phyloP scores from a whole-genome alignment of 2,113 vertebrate genomes.

The Bathybates hornii region DNA sequence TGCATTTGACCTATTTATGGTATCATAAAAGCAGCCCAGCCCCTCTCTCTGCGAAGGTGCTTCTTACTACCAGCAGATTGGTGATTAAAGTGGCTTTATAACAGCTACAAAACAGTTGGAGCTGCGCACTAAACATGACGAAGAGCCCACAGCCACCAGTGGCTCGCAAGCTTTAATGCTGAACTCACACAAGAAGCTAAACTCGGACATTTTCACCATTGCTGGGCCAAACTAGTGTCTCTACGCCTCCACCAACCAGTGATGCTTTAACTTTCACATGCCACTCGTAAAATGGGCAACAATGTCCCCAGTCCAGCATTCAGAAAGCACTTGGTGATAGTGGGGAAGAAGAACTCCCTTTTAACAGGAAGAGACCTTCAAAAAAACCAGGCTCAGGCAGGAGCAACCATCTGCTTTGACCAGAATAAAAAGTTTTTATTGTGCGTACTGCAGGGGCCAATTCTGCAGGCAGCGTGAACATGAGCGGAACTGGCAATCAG shows the following conservation, averaged over 20 bases:
- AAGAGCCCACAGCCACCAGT: background rate
- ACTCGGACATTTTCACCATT: background rate
- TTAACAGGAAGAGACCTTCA: background rate
- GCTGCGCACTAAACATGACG: background rate
- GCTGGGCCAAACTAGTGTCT: background rate
- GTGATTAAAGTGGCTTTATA: background rate
- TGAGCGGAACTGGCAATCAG: background rate
- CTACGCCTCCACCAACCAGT: background rate
- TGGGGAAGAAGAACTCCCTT: background rate
- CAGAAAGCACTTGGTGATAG: background rate
- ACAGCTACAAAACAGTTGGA: background rate
- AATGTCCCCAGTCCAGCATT: background rate
- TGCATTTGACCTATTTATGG: background rate
- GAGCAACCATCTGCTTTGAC: background rate
- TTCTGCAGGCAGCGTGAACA: background rate
- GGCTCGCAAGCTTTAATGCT: background rate
- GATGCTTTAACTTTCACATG: background rate
- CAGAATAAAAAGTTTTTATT: accelerated
- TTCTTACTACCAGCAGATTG: background rate
- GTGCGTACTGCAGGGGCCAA: background rate
- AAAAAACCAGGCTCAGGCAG: background rate
- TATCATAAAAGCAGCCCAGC: background rate
- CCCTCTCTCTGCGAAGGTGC: background rate
- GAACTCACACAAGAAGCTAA: accelerated
- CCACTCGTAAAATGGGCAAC: background rate